A percentile compares a stretch with the other conserved stretches of the same genome.
These are phyloP conservation scores for Meda fulgida DNA, from an alignment of 2,797 vertebrate genomes.

Conservation along the genomic window DNA sequence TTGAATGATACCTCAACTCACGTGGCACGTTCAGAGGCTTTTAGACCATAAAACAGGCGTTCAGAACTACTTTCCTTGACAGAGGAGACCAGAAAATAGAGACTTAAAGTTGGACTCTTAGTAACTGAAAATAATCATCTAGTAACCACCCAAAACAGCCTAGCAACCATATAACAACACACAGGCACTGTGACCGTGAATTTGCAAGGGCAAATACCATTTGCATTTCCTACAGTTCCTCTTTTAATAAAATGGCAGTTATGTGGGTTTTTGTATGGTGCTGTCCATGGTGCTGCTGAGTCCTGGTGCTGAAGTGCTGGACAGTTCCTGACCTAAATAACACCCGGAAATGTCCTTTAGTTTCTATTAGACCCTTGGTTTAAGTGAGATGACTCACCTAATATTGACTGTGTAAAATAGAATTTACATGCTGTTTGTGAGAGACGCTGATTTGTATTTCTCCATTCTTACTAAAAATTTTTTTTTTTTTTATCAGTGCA, in stretches of 20 bases:
- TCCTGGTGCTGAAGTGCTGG: constrained; percentile 19
- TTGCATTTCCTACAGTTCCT: not conserved
- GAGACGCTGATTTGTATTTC: not conserved
- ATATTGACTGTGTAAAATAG: not conserved
- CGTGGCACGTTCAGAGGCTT: not conserved
- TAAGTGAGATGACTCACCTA: not conserved
- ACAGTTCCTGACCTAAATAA: constrained; percentile 32
- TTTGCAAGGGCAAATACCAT: not conserved
- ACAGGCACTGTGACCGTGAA: not conserved
- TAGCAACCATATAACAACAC: not conserved
- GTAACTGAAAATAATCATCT: not conserved
- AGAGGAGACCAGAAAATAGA: not conserved
- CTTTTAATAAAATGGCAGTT: not conserved
- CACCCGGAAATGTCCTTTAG: not conserved
- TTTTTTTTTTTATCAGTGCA: not conserved
- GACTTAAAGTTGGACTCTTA: not conserved
- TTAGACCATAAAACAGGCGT: not conserved
- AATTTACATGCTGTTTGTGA: not conserved
- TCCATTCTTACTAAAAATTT: not conserved
- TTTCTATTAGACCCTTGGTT: not conserved
- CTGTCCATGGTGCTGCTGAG: constrained; percentile 45
- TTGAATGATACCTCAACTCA: not conserved
- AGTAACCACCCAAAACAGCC: not conserved
- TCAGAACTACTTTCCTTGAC: not conserved
- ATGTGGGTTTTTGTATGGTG: not conserved